phyloP scores from a whole-genome alignment of 2,797 vertebrate genomes.

The Vespertilio murinus region DNA sequence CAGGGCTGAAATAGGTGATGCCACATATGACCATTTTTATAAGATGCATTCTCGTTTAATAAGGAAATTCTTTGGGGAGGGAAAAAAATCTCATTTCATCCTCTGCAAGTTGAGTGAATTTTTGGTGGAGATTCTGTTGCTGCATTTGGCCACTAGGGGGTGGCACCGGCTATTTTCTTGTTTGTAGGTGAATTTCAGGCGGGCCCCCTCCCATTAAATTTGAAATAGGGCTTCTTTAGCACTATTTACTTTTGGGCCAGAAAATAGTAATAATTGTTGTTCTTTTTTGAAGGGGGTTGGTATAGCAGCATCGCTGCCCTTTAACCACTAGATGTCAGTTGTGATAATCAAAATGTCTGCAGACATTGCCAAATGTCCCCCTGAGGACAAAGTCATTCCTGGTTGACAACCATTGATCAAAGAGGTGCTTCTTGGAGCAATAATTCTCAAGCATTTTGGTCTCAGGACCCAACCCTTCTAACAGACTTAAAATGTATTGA shows the following conservation, averaged over 20 bases:
- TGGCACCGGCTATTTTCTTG: not conserved
- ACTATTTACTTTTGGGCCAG: not conserved
- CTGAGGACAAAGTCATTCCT: not conserved
- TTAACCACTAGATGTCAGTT: not conserved
- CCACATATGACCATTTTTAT: not conserved
- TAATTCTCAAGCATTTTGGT: not conserved
- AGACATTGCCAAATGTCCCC: not conserved
- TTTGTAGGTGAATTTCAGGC: not conserved
- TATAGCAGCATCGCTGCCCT: not conserved
- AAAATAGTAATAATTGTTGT: not conserved
- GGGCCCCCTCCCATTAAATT: not conserved
- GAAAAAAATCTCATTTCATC: not conserved
- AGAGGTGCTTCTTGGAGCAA: not conserved
- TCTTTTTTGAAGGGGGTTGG: too few species aligned
- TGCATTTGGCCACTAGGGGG: constrained; percentile 58
- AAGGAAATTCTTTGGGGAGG: not conserved
- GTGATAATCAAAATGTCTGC: not conserved
- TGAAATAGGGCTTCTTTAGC: not conserved
- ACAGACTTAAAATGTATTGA: not conserved
- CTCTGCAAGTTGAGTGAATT: not conserved
- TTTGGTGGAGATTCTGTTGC: not conserved
- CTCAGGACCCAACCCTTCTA: not conserved
- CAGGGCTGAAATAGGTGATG: not conserved
- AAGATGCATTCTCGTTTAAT: not conserved
- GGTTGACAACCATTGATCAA: not conserved